phyloP scores from a whole-genome alignment of 2,113 vertebrate genomes.

The Nycticebus coucang region DNA sequence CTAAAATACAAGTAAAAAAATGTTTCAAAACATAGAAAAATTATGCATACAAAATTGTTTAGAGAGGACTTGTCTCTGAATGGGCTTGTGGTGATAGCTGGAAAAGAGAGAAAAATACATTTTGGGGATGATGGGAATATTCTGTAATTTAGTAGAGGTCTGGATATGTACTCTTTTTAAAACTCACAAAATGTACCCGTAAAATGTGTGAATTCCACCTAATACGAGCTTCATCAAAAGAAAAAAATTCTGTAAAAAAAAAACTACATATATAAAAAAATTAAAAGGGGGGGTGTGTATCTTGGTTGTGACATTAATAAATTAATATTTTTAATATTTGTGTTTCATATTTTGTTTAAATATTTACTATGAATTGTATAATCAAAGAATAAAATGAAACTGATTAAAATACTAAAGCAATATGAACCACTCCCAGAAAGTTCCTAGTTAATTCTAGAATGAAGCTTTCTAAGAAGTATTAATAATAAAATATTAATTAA shows the following conservation, averaged over 20 bases:
- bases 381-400: neutral
- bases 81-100: neutral
- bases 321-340: neutral
- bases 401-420: neutral
- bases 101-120: neutral
- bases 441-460: neutral
- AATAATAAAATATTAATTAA: neutral
- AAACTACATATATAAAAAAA: neutral
- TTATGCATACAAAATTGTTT: neutral
- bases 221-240: neutral
- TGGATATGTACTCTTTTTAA: neutral
- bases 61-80: neutral
- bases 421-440: neutral
- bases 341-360: neutral
- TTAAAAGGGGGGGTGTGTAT: neutral
- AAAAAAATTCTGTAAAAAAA: neutral
- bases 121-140: neutral
- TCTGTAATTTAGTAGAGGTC: neutral
- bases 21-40: neutral
- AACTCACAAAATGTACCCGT: neutral
- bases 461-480: neutral
- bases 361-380: neutral
- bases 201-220: neutral
- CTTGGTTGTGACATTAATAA: neutral
- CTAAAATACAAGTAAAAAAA: neutral